Conservation (phyloP, 2,113 vertebrate species). For the Delphinapterus leucas region DNA sequence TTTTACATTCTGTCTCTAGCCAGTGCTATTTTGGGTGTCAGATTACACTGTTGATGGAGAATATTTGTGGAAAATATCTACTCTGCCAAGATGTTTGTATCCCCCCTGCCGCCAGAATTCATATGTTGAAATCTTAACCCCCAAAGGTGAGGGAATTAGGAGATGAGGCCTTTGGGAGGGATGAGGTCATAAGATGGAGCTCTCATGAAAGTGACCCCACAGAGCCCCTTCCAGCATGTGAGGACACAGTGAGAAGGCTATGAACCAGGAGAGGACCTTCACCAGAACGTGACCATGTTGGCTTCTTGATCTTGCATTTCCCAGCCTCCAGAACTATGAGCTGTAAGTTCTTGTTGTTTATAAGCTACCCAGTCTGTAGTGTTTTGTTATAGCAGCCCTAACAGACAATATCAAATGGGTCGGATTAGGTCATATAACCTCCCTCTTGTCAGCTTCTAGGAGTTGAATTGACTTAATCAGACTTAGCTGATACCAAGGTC, state of each 20-base stretch:
- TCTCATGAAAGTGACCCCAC: not conserved
- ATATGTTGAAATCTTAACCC: not conserved
- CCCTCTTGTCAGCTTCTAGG: not conserved
- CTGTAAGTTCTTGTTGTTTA: not conserved
- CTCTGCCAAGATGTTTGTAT: not conserved
- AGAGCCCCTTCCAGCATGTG: not conserved
- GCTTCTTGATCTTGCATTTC: not conserved
- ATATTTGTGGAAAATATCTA: conserved; percentile 13
- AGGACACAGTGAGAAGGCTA: not conserved
- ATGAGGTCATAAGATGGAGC: not conserved
- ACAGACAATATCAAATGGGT: not conserved
- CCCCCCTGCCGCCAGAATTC: not conserved
- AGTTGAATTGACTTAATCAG: not conserved
- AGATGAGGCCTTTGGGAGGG: not conserved
- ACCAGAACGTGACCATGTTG: not conserved
- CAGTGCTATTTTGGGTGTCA: not conserved
- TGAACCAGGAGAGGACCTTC: not conserved
- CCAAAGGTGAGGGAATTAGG: not conserved
- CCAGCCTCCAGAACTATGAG: not conserved
- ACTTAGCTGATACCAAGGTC: not conserved
- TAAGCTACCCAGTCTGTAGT: not conserved
- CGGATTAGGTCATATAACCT: not conserved
- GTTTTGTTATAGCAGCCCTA: not conserved
- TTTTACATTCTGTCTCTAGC: not conserved
- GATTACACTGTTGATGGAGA: conserved; percentile 4